Conservation (phyloP, 2,888 invertebrate species). For the Lasioglossum vierecki region DNA sequence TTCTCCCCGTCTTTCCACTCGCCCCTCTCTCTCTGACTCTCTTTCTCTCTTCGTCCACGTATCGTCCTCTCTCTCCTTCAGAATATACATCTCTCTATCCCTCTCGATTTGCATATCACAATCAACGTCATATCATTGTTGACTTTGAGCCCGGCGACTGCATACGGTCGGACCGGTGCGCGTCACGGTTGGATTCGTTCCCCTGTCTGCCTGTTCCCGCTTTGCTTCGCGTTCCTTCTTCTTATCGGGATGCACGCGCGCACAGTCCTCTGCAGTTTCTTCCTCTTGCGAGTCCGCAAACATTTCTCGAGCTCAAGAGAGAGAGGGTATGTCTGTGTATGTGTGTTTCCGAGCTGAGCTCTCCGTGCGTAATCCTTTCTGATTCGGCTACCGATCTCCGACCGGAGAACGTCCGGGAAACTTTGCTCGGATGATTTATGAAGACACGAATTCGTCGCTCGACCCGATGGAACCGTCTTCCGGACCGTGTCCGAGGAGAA, state of each 20-base stretch:
- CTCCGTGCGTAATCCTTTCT: slow-evolving; percentile 6
- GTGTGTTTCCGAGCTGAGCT: neutral
- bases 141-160: slow-evolving; percentile 64
- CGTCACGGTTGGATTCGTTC: slow-evolving; percentile 27
- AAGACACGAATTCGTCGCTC: neutral
- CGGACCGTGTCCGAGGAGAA: neutral
- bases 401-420: neutral
- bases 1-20: slow-evolving; percentile 57
- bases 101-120: slow-evolving; percentile 80
- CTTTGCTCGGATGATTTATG: slow-evolving; percentile 1
- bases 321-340: no score
- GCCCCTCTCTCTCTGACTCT: slow-evolving; percentile 25
- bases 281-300: slow-evolving; percentile 24
- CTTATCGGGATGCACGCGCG: slow-evolving; percentile 33
- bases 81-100: neutral
- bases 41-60: neutral
- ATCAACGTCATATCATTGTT: slow-evolving; percentile 81
- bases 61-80: slow-evolving; percentile 40
- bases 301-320: neutral
- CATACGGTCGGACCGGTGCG: slow-evolving; percentile 23
- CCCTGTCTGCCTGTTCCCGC: slow-evolving; percentile 15
- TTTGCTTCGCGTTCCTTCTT: slow-evolving; percentile 8
- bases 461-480: neutral
- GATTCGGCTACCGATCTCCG: slow-evolving; percentile 6
- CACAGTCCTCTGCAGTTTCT: slow-evolving; percentile 19